Evolutionary conservation across 2,888 invertebrate species (phyloP).

Genomic region (Leucoma salicis): DNA sequence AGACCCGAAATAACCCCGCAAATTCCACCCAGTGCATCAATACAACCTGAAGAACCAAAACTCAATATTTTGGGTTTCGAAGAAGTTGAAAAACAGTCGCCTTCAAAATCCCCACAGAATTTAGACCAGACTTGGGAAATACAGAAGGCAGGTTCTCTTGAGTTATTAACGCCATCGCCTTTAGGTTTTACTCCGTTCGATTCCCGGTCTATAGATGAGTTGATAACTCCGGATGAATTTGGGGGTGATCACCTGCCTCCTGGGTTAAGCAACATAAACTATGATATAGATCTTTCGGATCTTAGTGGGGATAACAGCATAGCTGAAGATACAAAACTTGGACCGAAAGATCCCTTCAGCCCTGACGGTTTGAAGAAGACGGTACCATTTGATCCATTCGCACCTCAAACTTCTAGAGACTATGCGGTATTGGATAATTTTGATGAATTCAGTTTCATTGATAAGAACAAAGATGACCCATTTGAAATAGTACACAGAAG

Average conservation of each 20-base stretch:
- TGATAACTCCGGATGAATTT: slow-evolving; percentile 84
- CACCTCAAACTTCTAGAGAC: slow-evolving; percentile 59
- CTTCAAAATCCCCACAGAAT: slow-evolving; percentile 55
- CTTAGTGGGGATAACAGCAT: slow-evolving; percentile 87
- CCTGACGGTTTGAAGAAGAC: slow-evolving; percentile 68
- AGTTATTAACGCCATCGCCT: slow-evolving; percentile 83
- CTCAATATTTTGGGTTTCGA: slow-evolving; percentile 60
- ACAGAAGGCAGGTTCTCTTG: slow-evolving; percentile 67
- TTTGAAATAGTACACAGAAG: slow-evolving; percentile 61
- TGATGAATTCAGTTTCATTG: slow-evolving; percentile 61
- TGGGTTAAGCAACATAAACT: slow-evolving; percentile 87
- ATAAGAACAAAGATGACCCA: slow-evolving; percentile 48
- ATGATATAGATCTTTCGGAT: slow-evolving; percentile 89
- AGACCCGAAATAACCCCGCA: slow-evolving; percentile 4
- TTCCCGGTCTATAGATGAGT: slow-evolving; percentile 81
- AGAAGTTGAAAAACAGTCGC: slow-evolving; percentile 56
- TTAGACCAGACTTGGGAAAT: slow-evolving; percentile 58
- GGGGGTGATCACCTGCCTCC: slow-evolving; percentile 77
- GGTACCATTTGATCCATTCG: slow-evolving; percentile 72
- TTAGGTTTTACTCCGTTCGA: slow-evolving; percentile 81
- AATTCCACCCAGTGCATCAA: slow-evolving; percentile 23
- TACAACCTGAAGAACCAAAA: slow-evolving; percentile 43
- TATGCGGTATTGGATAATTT: slow-evolving; percentile 55
- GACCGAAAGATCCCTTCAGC: slow-evolving; percentile 80
- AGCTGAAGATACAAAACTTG: slow-evolving; percentile 77